Conservation (phyloP, 2,888 invertebrate species). For the Sphaerophoria rueppellii region DNA sequence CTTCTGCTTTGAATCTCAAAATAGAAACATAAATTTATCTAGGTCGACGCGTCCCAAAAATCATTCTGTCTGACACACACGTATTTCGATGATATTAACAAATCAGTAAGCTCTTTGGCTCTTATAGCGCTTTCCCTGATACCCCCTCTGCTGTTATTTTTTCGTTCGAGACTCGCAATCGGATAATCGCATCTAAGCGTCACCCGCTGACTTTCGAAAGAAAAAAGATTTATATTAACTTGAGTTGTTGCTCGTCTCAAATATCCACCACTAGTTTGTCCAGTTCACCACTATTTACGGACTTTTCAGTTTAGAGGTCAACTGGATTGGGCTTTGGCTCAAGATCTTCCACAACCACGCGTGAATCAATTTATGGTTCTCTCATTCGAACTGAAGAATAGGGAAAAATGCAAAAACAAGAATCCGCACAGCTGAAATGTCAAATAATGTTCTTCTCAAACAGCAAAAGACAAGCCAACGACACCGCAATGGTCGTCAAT, state of each 20-base stretch:
- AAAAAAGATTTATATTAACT: slow-evolving; percentile 48
- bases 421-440: slow-evolving; percentile 60
- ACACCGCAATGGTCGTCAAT: neutral
- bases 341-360: slow-evolving; percentile 8
- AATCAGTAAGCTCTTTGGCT: slow-evolving; percentile 3
- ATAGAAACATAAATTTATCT: slow-evolving; percentile 62
- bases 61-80: slow-evolving; percentile 19
- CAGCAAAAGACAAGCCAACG: neutral
- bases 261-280: slow-evolving; percentile 52
- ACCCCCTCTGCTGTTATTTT: no score
- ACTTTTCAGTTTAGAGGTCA: slow-evolving; percentile 56
- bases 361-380: slow-evolving; percentile 1
- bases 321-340: slow-evolving; percentile 41
- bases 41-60: slow-evolving; percentile 54
- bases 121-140: no score
- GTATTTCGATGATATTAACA: slow-evolving; percentile 39
- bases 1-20: slow-evolving; percentile 48
- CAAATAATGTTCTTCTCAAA: slow-evolving; percentile 53
- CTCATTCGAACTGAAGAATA: slow-evolving; percentile 19
- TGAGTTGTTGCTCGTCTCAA: slow-evolving; percentile 21
- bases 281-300: slow-evolving; percentile 28
- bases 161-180: no score
- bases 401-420: slow-evolving; percentile 52
- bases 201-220: slow-evolving; percentile 28
- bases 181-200: no score